Evolutionary conservation across 2,888 invertebrate genomes (phyloP).

Genomic region (Liodrosophila aerea): DNA sequence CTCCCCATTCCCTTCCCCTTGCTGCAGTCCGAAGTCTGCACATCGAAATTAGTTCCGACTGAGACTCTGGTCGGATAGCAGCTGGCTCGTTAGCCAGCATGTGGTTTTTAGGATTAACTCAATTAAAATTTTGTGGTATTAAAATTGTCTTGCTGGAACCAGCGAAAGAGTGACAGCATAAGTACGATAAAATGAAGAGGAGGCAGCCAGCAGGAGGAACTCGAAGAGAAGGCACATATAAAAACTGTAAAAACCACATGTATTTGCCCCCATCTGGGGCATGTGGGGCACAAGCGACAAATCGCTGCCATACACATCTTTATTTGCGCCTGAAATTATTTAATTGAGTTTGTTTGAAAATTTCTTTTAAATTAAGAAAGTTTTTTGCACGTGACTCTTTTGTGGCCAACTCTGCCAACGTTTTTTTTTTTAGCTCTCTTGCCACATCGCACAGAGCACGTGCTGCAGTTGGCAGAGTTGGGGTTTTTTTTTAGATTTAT

Average conservation of each 20-base stretch:
- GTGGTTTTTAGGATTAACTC: conserved; percentile 72
- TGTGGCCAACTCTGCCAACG: conserved; percentile 39
- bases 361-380: conserved; percentile 77
- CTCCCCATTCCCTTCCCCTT: conserved; percentile 33
- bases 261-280: conserved; percentile 7
- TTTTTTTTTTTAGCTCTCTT: conserved; percentile 18
- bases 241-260: conserved; percentile 45
- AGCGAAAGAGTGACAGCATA: conserved; percentile 27
- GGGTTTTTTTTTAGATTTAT: conserved; percentile 8
- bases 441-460: conserved; percentile 42
- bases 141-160: conserved; percentile 57
- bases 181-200: background rate
- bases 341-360: conserved; percentile 77
- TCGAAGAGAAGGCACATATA: conserved; percentile 1
- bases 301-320: conserved; percentile 54
- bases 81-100: conserved; percentile 72
- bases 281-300: no score
- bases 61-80: conserved; percentile 35
- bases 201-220: background rate
- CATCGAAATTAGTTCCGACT: conserved; percentile 45
- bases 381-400: conserved; percentile 70
- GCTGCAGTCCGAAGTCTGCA: conserved; percentile 10
- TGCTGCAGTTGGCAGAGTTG: conserved; percentile 57
- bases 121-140: conserved; percentile 74
- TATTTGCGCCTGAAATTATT: conserved; percentile 73